Evolutionary conservation across 2,113 vertebrate species (phyloP).

Genomic region (Rafetus swinhoei): DNA sequence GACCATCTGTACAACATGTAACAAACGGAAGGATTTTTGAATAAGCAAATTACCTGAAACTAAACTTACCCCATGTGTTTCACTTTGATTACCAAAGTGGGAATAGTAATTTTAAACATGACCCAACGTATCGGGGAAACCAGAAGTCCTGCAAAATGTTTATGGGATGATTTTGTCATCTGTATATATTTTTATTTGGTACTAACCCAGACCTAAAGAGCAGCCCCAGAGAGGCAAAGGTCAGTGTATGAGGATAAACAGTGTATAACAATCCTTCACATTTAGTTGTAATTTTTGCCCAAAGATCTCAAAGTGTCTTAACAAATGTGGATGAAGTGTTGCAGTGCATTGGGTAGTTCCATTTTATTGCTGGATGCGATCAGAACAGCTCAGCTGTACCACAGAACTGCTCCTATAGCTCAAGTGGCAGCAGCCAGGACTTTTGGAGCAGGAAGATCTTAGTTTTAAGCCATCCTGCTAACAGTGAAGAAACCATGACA

Average conservation of each 20-base stretch:
- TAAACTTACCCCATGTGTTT: neutral
- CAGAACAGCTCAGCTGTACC: neutral
- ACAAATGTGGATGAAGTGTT: neutral
- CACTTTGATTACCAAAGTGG: conserved; percentile 32
- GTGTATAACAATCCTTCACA: accelerated
- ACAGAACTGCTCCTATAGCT: neutral
- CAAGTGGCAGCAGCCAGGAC: neutral
- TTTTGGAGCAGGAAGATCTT: neutral
- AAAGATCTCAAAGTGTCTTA: neutral
- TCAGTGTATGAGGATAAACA: neutral
- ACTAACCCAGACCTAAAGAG: neutral
- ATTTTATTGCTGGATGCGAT: neutral
- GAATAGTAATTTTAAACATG: neutral
- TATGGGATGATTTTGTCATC: neutral
- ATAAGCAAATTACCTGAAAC: neutral
- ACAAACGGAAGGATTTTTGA: neutral
- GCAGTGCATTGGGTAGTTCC: neutral
- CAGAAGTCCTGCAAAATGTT: neutral
- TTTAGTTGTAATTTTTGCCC: neutral
- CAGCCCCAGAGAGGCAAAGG: neutral
- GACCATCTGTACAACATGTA: neutral
- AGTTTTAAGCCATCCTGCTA: neutral
- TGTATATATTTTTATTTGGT: neutral
- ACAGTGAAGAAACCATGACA: neutral
- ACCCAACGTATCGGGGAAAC: neutral